Percentiles rank a stretch among this genome's conserved stretches.
phyloP scores from a whole-genome alignment of 1,140 invertebrate species.

The Drosophila burlai region DNA sequence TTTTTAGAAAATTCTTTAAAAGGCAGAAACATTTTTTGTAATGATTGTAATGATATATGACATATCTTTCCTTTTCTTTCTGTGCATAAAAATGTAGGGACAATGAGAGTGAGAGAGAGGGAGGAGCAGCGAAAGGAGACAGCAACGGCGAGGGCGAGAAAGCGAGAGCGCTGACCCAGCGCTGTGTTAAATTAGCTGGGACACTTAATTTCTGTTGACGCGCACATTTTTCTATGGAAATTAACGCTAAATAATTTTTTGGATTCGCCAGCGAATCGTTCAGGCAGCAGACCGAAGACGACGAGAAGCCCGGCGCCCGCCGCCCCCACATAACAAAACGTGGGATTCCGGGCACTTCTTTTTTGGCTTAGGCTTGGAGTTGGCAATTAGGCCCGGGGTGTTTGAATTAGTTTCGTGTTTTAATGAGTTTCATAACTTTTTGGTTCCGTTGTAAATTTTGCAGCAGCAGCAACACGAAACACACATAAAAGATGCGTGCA shows the following conservation, averaged over 20 bases:
- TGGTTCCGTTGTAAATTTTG: slow-evolving; percentile 81
- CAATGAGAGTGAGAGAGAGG: background rate
- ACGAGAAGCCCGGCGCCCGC: background rate
- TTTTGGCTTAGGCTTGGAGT: slow-evolving; percentile 56
- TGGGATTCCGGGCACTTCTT: slow-evolving; percentile 30
- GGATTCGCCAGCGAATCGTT: slow-evolving; percentile 64
- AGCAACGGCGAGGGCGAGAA: slow-evolving; percentile 6
- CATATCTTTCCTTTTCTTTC: background rate
- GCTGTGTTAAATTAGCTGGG: slow-evolving; percentile 81
- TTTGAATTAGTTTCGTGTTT: slow-evolving; percentile 84
- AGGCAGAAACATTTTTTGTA: background rate
- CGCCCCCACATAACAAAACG: background rate
- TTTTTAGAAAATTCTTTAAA: background rate
- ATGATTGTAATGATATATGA: background rate
- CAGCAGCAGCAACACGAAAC: slow-evolving; percentile 57
- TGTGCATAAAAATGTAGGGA: background rate
- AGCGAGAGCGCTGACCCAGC: slow-evolving; percentile 51
- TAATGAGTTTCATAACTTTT: slow-evolving; percentile 84
- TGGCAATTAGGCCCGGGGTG: slow-evolving; percentile 82
- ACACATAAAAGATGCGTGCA: slow-evolving; percentile 58
- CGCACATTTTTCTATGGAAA: slow-evolving; percentile 83
- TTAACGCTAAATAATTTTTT: slow-evolving; percentile 83
- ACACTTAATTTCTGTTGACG: slow-evolving; percentile 83
- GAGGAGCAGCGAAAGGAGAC: background rate
- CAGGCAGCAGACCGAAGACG: slow-evolving; percentile 27